These are phyloP conservation scores for Microvelia longipes DNA, from an alignment of 1,140 invertebrate genomes.

Conservation along the genomic window DNA sequence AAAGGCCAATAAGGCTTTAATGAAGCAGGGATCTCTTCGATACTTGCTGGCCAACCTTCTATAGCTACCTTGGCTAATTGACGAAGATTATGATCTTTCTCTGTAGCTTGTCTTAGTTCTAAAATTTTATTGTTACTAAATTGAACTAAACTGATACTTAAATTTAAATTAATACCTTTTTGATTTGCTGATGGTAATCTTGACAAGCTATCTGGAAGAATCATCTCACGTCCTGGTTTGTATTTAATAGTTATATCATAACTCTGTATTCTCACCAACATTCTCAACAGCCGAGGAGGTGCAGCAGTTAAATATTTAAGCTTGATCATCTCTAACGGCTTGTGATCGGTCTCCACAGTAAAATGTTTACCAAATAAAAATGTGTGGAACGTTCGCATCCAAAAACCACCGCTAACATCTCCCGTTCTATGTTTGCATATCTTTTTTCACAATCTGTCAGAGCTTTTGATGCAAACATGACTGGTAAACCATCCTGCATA, in stretches of 20 bases:
- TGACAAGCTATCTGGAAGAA: background rate
- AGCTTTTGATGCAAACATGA: too few species aligned
- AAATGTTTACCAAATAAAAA: background rate
- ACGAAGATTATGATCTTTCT: too few species aligned
- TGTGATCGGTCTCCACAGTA: background rate
- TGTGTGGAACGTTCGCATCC: too few species aligned
- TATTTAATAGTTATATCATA: background rate
- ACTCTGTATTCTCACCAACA: background rate
- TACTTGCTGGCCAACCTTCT: too few species aligned
- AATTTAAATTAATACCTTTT: background rate
- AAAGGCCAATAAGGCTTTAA: too few species aligned
- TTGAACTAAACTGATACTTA: background rate
- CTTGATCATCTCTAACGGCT: background rate
- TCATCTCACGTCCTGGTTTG: background rate
- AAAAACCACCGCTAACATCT: too few species aligned
- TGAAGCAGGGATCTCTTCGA: background rate
- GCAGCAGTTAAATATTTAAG: background rate
- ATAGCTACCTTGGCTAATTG: too few species aligned
- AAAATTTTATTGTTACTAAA: background rate
- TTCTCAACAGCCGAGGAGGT: background rate
- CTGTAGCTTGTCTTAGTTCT: too few species aligned
- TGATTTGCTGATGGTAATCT: background rate
- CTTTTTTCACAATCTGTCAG: too few species aligned
- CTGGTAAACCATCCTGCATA: too few species aligned
- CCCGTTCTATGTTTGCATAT: too few species aligned